Conservation (phyloP, 2,113 vertebrate species). For the Halcyon malimbica region DNA sequence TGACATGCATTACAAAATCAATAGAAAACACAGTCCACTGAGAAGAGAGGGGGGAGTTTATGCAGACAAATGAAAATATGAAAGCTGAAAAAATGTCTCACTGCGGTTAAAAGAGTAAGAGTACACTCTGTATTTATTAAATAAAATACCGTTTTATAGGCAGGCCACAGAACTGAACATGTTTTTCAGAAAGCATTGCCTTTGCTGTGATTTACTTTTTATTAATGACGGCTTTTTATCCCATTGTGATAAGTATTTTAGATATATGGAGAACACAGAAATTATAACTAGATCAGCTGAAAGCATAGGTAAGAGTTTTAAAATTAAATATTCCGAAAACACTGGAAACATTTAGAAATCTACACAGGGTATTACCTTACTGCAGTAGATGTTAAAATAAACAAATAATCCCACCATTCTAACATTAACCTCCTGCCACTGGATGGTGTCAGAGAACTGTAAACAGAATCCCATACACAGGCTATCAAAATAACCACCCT, state of each 20-base stretch:
- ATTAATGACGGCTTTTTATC: neutral
- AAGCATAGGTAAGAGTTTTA: neutral
- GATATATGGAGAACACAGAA: neutral
- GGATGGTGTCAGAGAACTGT: slow-evolving; percentile 95
- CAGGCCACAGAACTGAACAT: neutral
- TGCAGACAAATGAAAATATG: slow-evolving; percentile 25
- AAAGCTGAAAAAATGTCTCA: neutral
- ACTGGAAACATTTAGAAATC: neutral
- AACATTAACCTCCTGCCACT: slow-evolving; percentile 86
- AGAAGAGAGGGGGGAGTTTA: neutral
- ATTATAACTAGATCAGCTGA: neutral
- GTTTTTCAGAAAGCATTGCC: neutral
- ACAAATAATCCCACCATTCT: slow-evolving; percentile 6
- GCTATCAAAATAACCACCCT: slow-evolving; percentile 1
- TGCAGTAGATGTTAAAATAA: neutral
- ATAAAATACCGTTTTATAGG: neutral
- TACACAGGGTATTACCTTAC: neutral
- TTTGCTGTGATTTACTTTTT: neutral
- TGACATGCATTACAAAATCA: slow-evolving; percentile 25
- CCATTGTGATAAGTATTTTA: neutral
- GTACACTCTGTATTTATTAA: neutral
- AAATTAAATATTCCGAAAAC: neutral
- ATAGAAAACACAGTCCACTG: neutral
- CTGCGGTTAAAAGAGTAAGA: neutral
- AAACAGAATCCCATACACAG: slow-evolving; percentile 57